A percentile compares a stretch with the other conserved stretches of the same genome.
Evolutionary conservation across 1,140 invertebrate genomes (phyloP).

Genomic region (Drosophila parabipectinata): DNA sequence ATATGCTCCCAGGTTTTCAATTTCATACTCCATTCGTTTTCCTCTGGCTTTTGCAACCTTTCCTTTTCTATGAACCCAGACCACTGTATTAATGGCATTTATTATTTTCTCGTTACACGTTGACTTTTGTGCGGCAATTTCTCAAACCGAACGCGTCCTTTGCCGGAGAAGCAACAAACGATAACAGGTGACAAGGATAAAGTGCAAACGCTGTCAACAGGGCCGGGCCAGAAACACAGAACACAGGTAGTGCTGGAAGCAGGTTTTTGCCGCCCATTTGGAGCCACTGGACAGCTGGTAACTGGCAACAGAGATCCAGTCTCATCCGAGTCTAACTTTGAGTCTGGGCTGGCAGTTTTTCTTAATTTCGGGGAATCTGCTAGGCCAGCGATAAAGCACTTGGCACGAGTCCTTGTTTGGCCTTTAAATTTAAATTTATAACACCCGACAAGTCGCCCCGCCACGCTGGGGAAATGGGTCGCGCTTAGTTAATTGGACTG

Average conservation of each 20-base stretch:
- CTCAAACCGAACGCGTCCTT: constrained; percentile 56
- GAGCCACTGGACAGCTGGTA: neutral
- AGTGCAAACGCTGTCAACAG: constrained; percentile 72
- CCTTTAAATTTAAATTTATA: constrained; percentile 82
- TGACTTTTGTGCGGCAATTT: constrained; percentile 81
- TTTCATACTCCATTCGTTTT: constrained; percentile 81
- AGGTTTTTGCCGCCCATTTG: neutral
- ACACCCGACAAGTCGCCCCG: constrained; percentile 32
- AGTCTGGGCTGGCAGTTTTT: constrained; percentile 30
- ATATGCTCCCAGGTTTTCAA: constrained; percentile 61
- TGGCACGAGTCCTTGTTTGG: constrained; percentile 56
- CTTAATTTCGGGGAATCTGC: constrained; percentile 65
- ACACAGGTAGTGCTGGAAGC: constrained; percentile 24
- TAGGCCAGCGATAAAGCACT: constrained; percentile 58
- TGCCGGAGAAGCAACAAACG: constrained; percentile 55
- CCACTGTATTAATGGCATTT: constrained; percentile 78
- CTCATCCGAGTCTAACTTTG: constrained; percentile 1
- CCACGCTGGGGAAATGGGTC: constrained; percentile 37
- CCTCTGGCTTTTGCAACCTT: constrained; percentile 41
- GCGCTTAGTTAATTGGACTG: constrained; percentile 67
- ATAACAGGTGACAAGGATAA: constrained; percentile 79
- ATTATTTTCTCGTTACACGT: constrained; percentile 83
- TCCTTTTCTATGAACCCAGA: constrained; percentile 34
- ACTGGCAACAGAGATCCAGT: constrained; percentile 4
- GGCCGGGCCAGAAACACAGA: constrained; percentile 41